Conservation (phyloP, 2,113 vertebrate genomes). For the Patagioenas fasciata region DNA sequence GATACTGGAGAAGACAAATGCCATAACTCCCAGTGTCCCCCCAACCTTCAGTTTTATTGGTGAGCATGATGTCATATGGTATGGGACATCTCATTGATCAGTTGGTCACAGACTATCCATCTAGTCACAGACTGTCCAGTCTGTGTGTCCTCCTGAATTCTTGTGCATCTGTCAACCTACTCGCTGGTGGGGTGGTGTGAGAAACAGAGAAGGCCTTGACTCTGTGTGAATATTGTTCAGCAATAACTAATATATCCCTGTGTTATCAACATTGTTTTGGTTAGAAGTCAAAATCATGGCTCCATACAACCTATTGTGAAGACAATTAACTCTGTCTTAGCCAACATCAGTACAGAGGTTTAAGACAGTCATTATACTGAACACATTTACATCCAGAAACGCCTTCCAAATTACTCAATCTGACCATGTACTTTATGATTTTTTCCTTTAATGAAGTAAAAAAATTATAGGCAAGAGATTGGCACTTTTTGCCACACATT, state of each 20-base stretch:
- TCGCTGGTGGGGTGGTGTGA: no score
- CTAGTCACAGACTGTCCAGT: no score
- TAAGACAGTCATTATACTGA: background rate
- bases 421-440: background rate
- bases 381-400: background rate
- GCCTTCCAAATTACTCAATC: background rate
- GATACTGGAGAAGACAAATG: background rate
- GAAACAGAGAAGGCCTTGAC: no score
- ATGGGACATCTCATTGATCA: background rate
- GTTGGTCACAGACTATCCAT: background rate
- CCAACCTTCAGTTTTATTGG: background rate
- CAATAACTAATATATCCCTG: no score
- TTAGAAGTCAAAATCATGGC: no score
- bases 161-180: no score
- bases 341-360: background rate
- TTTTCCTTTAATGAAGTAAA: background rate
- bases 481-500: background rate
- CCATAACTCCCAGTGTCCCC: background rate
- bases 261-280: no score
- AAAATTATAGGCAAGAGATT: background rate
- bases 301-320: background rate
- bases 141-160: no score
- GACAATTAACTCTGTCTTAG: background rate
- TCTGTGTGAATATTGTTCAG: no score
- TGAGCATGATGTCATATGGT: background rate